Evolutionary conservation across 1,140 invertebrate genomes (phyloP), one percentile per base, ranked within the genome.

Genomic region (Daktulosphaira vitifoliae): DNA sequence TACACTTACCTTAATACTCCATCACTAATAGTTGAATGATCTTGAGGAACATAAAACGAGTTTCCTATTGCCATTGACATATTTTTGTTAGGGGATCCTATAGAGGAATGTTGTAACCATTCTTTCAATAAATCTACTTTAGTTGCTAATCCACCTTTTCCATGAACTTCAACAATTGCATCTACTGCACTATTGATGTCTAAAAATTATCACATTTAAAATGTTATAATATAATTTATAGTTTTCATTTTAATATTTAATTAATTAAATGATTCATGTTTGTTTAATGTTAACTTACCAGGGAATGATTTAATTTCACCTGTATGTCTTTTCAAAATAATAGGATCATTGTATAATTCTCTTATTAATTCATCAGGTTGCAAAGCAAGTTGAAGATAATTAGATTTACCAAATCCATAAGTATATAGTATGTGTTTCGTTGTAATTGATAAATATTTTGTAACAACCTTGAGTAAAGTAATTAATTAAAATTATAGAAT

Each of bases 111-210:
- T 46, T 73, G 72, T 2, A 78, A 66, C 76, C 76, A 78, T 42
- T 73, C 71, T 13, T 72, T 68, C 16, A 78, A 48, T 38, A 78
- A 70, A 18, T 75, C 70, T 5, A 74, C 67, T 18, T 72, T 69
- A 5, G 77, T 39, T 29, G 73, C 70, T 2, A 72, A 51, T 6
- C 73, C 53, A 38, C 77, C 74, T 4, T 76, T 66, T 6, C 68
- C 69, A 53, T 73, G 74, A 8, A 78, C 25, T 22, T 71, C 56
- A 20, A 71, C 67, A 0, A 78, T 65, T 0, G 65, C 69, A 52
- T 71, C 68, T 5, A 71, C 73, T 1, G 74, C 76, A 23, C 70
- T 68, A 69, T 77, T 78, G n/a, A 78, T 74, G 49, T 77, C 75
- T n/a, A 72, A n/a, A 20, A 67, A 65, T 8, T 38, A 23, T 2